Evolutionary conservation across 2,888 invertebrate species (phyloP).

Genomic region (Drosophila histrio): DNA sequence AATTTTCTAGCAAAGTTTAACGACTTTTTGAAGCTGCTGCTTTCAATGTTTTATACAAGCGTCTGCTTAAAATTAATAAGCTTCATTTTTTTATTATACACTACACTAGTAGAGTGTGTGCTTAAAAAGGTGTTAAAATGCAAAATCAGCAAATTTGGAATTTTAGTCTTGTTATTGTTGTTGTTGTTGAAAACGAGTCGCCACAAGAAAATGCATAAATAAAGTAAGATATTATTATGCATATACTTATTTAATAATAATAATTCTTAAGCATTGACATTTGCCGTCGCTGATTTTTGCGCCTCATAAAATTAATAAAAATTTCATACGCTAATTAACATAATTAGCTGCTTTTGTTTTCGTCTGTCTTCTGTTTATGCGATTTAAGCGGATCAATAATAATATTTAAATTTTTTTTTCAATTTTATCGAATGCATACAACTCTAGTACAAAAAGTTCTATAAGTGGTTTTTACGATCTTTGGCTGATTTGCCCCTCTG

Average conservation of each 20-base stretch:
- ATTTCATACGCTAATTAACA: conserved; percentile 71
- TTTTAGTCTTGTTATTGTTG: conserved; percentile 7
- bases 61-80: conserved; percentile 20
- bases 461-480: conserved; percentile 22
- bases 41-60: conserved; percentile 6
- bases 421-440: neutral
- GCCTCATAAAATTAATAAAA: conserved; percentile 74
- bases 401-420: neutral
- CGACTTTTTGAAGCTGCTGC: conserved; percentile 13
- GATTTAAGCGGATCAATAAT: neutral
- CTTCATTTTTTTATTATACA: no score
- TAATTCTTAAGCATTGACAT: conserved; percentile 33
- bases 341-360: conserved; percentile 69
- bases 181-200: conserved; percentile 29
- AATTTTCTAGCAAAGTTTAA: conserved; percentile 5
- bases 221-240: conserved; percentile 40
- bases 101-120: no score
- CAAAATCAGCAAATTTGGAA: conserved; percentile 59
- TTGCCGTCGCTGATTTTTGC: conserved; percentile 71
- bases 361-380: neutral
- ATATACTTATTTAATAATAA: conserved; percentile 40
- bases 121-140: conserved; percentile 60
- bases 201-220: conserved; percentile 29
- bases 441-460: conserved; percentile 17
- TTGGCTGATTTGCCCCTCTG: neutral